phyloP scores from a whole-genome alignment of 2,797 vertebrate genomes.

The Megalops cyprinoides region DNA sequence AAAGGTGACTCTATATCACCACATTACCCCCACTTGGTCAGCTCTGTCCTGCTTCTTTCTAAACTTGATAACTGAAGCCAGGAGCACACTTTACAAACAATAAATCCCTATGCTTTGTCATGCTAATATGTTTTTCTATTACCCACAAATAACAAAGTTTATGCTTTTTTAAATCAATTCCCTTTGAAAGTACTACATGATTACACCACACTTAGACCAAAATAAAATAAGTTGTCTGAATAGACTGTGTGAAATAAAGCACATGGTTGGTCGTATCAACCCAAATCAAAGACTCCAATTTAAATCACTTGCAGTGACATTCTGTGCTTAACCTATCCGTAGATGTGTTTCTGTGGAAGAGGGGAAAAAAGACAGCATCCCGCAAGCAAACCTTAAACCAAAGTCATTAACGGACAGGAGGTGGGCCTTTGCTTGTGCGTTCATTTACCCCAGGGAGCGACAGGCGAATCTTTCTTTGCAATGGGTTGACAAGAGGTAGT shows the following conservation, averaged over 20 bases:
- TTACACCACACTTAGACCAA: neutral
- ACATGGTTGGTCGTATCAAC: neutral
- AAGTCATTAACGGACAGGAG: conserved; percentile 7
- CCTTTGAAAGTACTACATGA: neutral
- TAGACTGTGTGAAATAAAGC: neutral
- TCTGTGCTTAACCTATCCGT: neutral
- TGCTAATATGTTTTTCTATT: conserved; percentile 11
- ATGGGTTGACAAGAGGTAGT: neutral
- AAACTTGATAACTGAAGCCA: conserved; percentile 1
- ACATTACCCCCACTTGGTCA: neutral
- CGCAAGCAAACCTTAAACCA: conserved; percentile 1
- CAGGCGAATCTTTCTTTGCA: neutral
- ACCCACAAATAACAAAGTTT: neutral
- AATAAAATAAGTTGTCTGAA: too few relatives aligned
- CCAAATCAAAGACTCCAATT: neutral
- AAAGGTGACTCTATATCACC: neutral
- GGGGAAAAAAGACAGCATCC: neutral
- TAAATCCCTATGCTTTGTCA: conserved; percentile 4
- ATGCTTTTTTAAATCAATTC: neutral
- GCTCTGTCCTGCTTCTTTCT: neutral
- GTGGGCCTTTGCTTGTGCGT: neutral
- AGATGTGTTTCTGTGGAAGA: neutral
- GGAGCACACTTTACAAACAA: neutral
- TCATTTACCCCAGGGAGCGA: neutral
- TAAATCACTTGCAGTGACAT: neutral